Conservation (phyloP, 1,140 invertebrate genomes). For the Drosophila kohkoa region DNA sequence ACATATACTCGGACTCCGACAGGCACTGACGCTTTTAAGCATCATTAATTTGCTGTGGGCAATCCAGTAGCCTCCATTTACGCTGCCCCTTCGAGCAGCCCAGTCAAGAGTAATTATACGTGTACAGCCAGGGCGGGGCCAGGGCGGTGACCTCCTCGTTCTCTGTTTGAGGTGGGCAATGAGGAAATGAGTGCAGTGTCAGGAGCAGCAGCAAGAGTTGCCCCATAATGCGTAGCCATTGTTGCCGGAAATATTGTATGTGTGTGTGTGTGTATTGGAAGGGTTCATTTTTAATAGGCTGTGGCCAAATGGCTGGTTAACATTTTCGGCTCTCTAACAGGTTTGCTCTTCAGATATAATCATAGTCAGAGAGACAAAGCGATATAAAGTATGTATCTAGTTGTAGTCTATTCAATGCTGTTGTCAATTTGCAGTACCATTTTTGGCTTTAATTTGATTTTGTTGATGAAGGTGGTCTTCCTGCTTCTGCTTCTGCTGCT, state of each 20-base stretch:
- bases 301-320: slow-evolving; percentile 59
- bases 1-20: slow-evolving; percentile 8
- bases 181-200: slow-evolving; percentile 12
- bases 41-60: slow-evolving; percentile 70
- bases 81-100: neutral
- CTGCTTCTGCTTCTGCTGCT: neutral
- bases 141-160: neutral
- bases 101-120: slow-evolving; percentile 75
- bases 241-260: slow-evolving; percentile 28
- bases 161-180: neutral
- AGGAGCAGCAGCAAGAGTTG: slow-evolving; percentile 12
- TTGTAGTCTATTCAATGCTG: neutral
- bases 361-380: neutral
- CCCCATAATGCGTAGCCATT: slow-evolving; percentile 33
- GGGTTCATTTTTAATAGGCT: slow-evolving; percentile 66
- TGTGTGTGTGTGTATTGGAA: neutral
- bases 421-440: slow-evolving; percentile 29
- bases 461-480: slow-evolving; percentile 63
- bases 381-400: neutral
- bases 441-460: slow-evolving; percentile 74
- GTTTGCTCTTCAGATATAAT: slow-evolving; percentile 41
- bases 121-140: slow-evolving; percentile 37
- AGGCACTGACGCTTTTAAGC: slow-evolving; percentile 59
- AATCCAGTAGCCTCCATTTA: neutral
- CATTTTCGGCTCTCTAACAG: slow-evolving; percentile 21